Base-by-base conservation (phyloP, 2,797 vertebrate species). In the Bovichtus diacanthus region DNA sequence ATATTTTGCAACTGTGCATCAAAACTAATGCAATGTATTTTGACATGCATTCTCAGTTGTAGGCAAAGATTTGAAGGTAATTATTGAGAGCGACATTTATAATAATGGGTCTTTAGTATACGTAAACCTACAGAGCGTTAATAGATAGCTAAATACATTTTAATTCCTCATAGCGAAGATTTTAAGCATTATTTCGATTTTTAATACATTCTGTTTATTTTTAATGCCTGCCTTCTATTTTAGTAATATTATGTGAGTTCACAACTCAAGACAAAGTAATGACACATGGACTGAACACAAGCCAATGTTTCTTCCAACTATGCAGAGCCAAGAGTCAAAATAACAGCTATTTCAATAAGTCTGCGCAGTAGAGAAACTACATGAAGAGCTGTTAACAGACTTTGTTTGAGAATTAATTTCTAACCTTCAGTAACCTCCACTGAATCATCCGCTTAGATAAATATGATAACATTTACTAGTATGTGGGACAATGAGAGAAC, bases 271-370 rank as follows among this genome's bases (percentile, higher is more conserved):
- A 56, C n/a, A 31, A 66, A 74, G 53, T 43, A 70, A 51, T 59
- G 66, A 68, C 62, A 74, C 43, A 67, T 63, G 11, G 27, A 74
- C 58, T 74, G 69, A 69, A 78, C 19, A 68, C 41, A 29, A 64
- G 64, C 43, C 66, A 68, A 31, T 16, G n/a, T 54, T 53, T 70
- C 54, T 31, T 55, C 31, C 44, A 75, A 50, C 25, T 23, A 23
- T 56, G n/a, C 46, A 68, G 64, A 66, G 47, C 39, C 29, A 77
- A 60, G 43, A 25, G 25, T 27, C 4, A 29, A 36, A 51, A 19
- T 12, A 43, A 44, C 5, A 15, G 47, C 7, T 27, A 64, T 83
- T 85, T 75, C 39, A 60, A 44, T 34, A 44, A 15, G 46, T 70
- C 41, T 63, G 50, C 25, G 53, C 65, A 62, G 44, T 6, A 65